Evolutionary conservation across 2,797 vertebrate genomes (phyloP).

Genomic region (Hyperoplus lanceolatus): DNA sequence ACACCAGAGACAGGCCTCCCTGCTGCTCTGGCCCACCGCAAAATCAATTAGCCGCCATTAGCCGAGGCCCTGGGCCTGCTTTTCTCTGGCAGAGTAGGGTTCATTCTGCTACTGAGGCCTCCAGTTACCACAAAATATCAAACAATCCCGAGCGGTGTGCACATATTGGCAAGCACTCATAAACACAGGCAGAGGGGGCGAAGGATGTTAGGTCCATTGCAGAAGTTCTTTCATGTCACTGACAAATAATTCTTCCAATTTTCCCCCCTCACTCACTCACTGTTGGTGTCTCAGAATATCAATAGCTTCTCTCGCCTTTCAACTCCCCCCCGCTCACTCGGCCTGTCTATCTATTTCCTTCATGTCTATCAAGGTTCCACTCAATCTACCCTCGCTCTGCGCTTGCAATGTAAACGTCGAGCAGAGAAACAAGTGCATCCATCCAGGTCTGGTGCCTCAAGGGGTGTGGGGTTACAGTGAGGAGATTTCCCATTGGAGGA

Average conservation of each 20-base stretch:
- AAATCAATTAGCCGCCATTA: slow-evolving; percentile 99
- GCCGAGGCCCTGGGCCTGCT: slow-evolving; percentile 81
- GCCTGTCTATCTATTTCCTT: slow-evolving; percentile 71
- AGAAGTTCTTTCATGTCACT: slow-evolving; percentile 59
- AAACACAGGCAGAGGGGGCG: slow-evolving; percentile 20
- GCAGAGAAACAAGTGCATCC: slow-evolving; percentile 68
- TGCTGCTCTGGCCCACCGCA: slow-evolving; percentile 91
- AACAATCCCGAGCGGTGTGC: slow-evolving; percentile 40
- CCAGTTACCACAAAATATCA: slow-evolving; percentile 69
- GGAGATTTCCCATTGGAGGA: slow-evolving; percentile 88
- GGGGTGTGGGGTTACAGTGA: slow-evolving; percentile 87
- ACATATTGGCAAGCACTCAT: slow-evolving; percentile 18
- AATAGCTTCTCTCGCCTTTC: slow-evolving; percentile 68
- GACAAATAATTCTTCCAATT: slow-evolving; percentile 44
- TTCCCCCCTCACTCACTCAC: slow-evolving; percentile 39
- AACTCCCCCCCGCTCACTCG: slow-evolving; percentile 45
- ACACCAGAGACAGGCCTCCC: slow-evolving; percentile 93
- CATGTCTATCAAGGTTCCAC: slow-evolving; percentile 76
- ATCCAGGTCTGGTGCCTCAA: slow-evolving; percentile 69
- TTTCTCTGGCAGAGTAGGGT: slow-evolving; percentile 72
- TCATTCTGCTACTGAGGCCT: slow-evolving; percentile 67
- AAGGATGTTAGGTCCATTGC: slow-evolving; percentile 28
- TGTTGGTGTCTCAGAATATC: slow-evolving; percentile 57
- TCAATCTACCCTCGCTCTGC: slow-evolving; percentile 52
- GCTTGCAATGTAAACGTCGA: slow-evolving; percentile 67